Evolutionary conservation across 2,113 vertebrate species (phyloP).

Genomic region (Lophochroa leadbeateri): DNA sequence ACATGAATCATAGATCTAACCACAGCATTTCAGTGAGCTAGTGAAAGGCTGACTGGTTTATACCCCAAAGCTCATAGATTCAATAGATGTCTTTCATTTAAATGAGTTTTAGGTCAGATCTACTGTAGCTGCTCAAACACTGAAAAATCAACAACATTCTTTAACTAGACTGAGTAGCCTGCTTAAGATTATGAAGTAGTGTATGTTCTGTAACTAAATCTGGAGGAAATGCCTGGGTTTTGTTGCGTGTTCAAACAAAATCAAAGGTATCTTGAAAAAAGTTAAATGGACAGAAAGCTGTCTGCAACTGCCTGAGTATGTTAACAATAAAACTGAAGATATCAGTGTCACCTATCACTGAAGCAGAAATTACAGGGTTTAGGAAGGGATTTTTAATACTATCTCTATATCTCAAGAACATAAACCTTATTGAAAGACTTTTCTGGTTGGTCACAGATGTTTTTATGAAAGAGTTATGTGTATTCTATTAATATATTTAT

Average conservation of each 20-base stretch:
- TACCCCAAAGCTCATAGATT: conserved; percentile 6
- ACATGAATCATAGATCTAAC: background rate
- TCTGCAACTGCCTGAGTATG: background rate
- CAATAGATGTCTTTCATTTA: conserved; percentile 39
- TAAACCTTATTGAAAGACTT: background rate
- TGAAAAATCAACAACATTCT: conserved; percentile 5
- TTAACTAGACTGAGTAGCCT: background rate
- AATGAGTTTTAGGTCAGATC: background rate
- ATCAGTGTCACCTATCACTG: background rate
- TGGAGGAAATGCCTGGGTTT: background rate
- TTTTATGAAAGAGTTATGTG: background rate
- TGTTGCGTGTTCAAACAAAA: background rate
- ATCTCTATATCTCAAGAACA: background rate
- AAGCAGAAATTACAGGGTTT: background rate
- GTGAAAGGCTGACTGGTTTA: conserved; percentile 25
- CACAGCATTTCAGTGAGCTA: conserved; percentile 15
- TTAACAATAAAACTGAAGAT: background rate
- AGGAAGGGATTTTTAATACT: background rate
- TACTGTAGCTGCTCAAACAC: background rate
- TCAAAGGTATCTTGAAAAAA: background rate
- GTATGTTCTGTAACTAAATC: background rate
- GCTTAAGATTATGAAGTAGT: conserved; percentile 2
- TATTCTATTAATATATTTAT: background rate
- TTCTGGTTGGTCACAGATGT: background rate
- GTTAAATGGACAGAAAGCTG: background rate